These are phyloP conservation scores for Campylorhamphus procurvoides DNA, from an alignment of 2,113 vertebrate genomes.

Conservation along the genomic window DNA sequence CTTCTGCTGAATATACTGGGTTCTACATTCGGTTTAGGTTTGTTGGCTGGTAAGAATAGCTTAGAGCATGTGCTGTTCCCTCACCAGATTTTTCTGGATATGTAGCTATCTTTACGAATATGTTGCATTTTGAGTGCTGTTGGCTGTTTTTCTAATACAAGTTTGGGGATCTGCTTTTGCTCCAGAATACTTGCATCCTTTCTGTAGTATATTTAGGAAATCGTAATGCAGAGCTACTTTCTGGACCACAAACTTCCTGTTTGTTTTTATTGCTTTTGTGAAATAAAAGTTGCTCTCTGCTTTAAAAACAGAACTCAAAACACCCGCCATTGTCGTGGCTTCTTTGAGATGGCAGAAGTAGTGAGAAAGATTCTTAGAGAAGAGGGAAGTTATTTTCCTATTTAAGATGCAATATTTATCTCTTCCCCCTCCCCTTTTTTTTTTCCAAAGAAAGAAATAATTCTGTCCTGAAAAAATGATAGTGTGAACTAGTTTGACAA, in stretches of 20 bases:
- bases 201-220: background rate
- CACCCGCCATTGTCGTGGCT: background rate
- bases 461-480: background rate
- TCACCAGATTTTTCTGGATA: background rate
- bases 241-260: background rate
- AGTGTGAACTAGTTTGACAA: background rate
- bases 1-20: background rate
- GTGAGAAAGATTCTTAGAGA: background rate
- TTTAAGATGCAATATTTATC: fast-evolving
- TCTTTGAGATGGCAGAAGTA: background rate
- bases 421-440: fast-evolving
- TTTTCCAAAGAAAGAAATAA: background rate
- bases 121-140: background rate
- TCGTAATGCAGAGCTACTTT: background rate
- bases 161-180: background rate
- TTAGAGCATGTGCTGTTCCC: background rate
- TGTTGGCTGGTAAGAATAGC: background rate
- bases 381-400: background rate
- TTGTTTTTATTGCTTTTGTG: background rate
- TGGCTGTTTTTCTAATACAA: background rate
- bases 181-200: background rate
- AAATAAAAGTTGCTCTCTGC: background rate
- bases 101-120: background rate
- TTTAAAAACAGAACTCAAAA: background rate
- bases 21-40: background rate